phyloP scores from a whole-genome alignment of 2,797 vertebrate genomes.

The Rhinella marina region DNA sequence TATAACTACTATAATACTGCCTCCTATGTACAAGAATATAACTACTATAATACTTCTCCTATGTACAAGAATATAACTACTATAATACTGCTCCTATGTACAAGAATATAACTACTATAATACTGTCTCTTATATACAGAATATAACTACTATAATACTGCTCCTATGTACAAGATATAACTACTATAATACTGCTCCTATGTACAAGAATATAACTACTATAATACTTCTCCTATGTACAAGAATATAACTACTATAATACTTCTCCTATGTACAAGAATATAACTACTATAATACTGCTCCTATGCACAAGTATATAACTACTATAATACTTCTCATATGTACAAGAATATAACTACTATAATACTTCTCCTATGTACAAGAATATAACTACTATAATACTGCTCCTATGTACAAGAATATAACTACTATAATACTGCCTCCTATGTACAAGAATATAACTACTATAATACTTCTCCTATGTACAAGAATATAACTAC shows the following conservation, averaged over 20 bases:
- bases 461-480: slow-evolving; percentile 1
- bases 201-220: slow-evolving; percentile 6
- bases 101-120: slow-evolving; percentile 11
- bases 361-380: neutral
- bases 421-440: slow-evolving; percentile 15
- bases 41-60: neutral
- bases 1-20: neutral
- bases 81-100: neutral
- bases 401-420: neutral
- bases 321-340: neutral
- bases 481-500: slow-evolving; percentile 14
- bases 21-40: neutral
- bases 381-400: neutral
- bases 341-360: slow-evolving; percentile 8
- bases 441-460: slow-evolving; percentile 1
- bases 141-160: no score
- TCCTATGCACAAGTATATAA: neutral
- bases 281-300: slow-evolving; percentile 9
- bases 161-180: neutral
- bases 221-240: neutral
- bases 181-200: slow-evolving; percentile 4
- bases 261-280: neutral
- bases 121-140: no score
- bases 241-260: slow-evolving; percentile 11
- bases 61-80: neutral